Base-by-base conservation (phyloP, 2,888 invertebrate genomes). In the Morpho achilles region DNA sequence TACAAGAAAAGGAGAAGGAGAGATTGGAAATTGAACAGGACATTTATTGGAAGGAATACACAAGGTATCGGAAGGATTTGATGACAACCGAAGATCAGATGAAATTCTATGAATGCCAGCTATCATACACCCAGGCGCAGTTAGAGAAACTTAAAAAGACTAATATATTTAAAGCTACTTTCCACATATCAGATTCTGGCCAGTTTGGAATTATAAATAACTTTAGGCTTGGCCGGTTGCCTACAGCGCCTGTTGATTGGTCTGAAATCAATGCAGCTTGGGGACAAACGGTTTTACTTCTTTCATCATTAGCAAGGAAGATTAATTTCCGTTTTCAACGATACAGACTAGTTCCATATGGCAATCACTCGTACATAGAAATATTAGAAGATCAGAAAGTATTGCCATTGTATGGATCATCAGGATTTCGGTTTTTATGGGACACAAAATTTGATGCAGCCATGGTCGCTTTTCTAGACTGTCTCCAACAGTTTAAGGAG, bases 231-330 rank as follows among this genome's bases (percentile, higher is more conserved):
- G 99, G 99, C 1, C 92, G 99, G 49, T 87, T 99, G 63, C 98
- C 99, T 0, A 96, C 96, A 46, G 96, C 95, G 0, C 97, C 97
- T 0, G 98, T 99, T 0, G 98, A 98, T 73, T 99, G 99, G 99
- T 95, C 96, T 1, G 99, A 99, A 91, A 99, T 99, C 57, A 99
- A 99, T 79, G 99, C 99, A 0, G 99, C 99, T 0, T 99, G 99
- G 98, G 99, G 99, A 7, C 99, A 99, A 87, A 97, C 98, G 0
- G 98, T 97, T 0, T 87, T 99, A 7, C 89, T 99, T 2, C 91
- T 99, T 0, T 95, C 97, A 51, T 96, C 98, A 0, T 87, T 99
- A 32, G 97, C 98, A 1, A 92, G 96, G 51, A 98, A 98, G 87
- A 96, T 98, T 75, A 95, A 95, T 76, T 92, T 99, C 50, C 96